Evolutionary conservation across 2,113 vertebrate species (phyloP), one percentile per base, ranked within the genome.

Genomic region (Carassius gibelio): DNA sequence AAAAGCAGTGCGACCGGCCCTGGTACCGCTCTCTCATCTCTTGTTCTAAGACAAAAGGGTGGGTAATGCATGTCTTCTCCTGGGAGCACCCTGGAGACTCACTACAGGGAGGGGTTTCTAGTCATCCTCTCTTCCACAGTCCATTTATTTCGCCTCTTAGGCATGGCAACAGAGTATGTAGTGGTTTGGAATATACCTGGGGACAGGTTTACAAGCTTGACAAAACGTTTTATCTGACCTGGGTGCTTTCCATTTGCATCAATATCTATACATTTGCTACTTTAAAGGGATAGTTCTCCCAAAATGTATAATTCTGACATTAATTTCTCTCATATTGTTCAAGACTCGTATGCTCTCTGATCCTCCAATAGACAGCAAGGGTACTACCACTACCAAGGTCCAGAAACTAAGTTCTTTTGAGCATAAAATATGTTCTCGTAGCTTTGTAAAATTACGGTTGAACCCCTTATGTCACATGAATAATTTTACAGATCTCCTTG

Each of bases 11-110:
- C 95, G 93, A 94, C 96, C 95, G 96, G 95, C 94, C 96, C 97
- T 95, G 95, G 96, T 90, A 96, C 97, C 94, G 96, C 97, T 96
- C 91, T 97, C 92, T 97, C 97, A 96, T 97, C 97, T 96, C 95
- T 98, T 91, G 95, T 95, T 96, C 95, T 96, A 92, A 98, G 95
- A 96, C 95, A 96, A 94, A 97, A 98, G 97, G 97, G 98, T 99
- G 97, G 97, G 97, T 99, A 95, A 97, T 93, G 93, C 95, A 93
- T 94, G 94, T 90, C 86, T 84, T 89, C 88, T 88, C 90, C 75
- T 84, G 62, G 87, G 87, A 87, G 78, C 81, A 80, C 76, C 81
- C 74, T 50, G 85, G 71, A 86, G 84, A 85, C 80, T 85, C 66
- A 86, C 72, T 83, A 88, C 86, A 87, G 91, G 89, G 90, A 91